Evolutionary conservation across 2,113 vertebrate species (phyloP), one percentile per base, ranked within the genome.

Genomic region (Vanacampus margaritifer): DNA sequence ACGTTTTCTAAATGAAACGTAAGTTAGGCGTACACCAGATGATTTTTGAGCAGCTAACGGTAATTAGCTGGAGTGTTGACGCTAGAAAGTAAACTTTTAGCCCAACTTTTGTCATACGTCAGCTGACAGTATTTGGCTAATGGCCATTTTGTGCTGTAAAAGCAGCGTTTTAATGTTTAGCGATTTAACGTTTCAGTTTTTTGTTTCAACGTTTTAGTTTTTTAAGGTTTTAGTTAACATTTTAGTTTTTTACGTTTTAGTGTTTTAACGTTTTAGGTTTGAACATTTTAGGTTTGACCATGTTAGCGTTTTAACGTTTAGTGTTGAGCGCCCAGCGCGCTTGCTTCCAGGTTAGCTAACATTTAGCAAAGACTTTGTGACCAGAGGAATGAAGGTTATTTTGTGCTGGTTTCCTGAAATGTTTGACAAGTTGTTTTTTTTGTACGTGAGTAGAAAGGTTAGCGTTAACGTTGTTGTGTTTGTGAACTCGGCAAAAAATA

Each of bases 351-450:
- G 59, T 12, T 61, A 39, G 21, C 12, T 24, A n/a, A 41, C 21
- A 14, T 41, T 13, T 39, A 41, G 59, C 59, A 39, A 28, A 32
- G 57, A 36, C 21, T 50, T 57, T 54, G 8, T 12, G 51, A 54
- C 28, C 14, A 6, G 26, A 57, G 26, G 28, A 28, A 12, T 41
- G 58, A 14, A 1, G 19, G 43, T 53, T 21, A 45, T 61, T 24
- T 56, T 28, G 67, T 64, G 78, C 80, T 74, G 36, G 63, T 83
- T 71, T 78, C 77, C 73, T 76, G 74, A 71, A 78, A 75, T 57
- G 8, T 35, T 35, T 13, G 3, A 56, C 58, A 60, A 62, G 57
- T 35, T 24, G 0, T 7, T 57, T 57, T 16, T 8, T 8, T 9
- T 32, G 26, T 58, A 68, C 16, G 48, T 69, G 67, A 68, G 63